Evolutionary conservation across 2,797 vertebrate species (phyloP).

Genomic region (Acipenser transmontanus): DNA sequence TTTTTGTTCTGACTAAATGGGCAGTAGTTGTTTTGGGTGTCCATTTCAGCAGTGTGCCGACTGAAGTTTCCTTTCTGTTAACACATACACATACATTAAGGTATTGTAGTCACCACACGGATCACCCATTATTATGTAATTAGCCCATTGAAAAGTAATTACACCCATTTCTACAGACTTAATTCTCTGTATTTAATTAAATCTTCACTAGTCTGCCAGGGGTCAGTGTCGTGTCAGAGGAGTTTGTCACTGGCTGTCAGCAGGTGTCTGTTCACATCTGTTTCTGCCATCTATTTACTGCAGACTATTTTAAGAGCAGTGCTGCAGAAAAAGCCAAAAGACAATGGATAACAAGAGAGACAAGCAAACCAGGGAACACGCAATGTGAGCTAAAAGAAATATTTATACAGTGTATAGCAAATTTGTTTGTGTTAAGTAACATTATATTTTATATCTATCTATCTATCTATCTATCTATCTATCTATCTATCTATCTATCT

Average conservation of each 20-base stretch:
- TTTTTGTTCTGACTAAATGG: too few relatives aligned
- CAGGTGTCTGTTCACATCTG: constrained; percentile 82
- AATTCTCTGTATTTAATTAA: constrained; percentile 82
- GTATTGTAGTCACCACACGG: constrained; percentile 44
- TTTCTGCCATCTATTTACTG: constrained; percentile 77
- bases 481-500: too few relatives aligned
- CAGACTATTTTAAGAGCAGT: constrained; percentile 61
- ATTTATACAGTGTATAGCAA: constrained; percentile 51
- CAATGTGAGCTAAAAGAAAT: constrained; percentile 50
- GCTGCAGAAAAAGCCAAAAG: constrained; percentile 38
- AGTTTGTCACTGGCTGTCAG: constrained; percentile 76
- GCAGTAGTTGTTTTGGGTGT: constrained; percentile 35
- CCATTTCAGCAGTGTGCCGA: constrained; percentile 36
- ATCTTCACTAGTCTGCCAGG: constrained; percentile 60
- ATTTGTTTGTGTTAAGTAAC: constrained; percentile 41
- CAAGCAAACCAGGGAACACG: constrained; percentile 28
- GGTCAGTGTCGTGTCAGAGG: constrained; percentile 70
- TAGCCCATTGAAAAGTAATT: constrained; percentile 59
- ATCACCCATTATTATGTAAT: constrained; percentile 55
- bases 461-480: too few relatives aligned
- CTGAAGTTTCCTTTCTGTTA: constrained; percentile 22
- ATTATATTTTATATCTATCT: constrained; percentile 31
- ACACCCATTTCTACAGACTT: constrained; percentile 68
- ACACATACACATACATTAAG: constrained; percentile 29
- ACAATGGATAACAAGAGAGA: constrained; percentile 60